Conservation (phyloP, 1,140 invertebrate species). For the Drosophila lacertosa region DNA sequence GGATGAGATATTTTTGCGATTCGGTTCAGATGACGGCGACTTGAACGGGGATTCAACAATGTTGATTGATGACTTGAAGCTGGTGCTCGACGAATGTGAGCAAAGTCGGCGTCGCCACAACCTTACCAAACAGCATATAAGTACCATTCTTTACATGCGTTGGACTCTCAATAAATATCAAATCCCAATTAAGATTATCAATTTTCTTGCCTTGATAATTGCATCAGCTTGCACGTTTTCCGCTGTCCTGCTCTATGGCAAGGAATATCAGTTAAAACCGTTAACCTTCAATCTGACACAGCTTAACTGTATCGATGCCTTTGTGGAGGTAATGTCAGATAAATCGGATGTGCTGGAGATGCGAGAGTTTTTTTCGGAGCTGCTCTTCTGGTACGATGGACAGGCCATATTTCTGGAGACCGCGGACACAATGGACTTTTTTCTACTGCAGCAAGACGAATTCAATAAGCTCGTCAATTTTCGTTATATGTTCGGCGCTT, state of each 20-base stretch:
- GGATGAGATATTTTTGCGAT: slow-evolving; percentile 90
- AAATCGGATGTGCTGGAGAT: slow-evolving; percentile 4
- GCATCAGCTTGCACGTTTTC: slow-evolving; percentile 28
- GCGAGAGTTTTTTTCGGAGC: slow-evolving; percentile 43
- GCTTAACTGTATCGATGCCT: slow-evolving; percentile 24
- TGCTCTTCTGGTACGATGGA: slow-evolving; percentile 61
- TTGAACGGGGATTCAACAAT: slow-evolving; percentile 15
- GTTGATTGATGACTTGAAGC: slow-evolving; percentile 39
- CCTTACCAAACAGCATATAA: neutral
- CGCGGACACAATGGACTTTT: neutral
- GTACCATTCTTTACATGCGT: slow-evolving; percentile 38
- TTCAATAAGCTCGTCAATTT: slow-evolving; percentile 40
- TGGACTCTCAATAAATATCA: slow-evolving; percentile 8
- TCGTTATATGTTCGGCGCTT: slow-evolving; percentile 45
- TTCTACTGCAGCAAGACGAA: slow-evolving; percentile 17
- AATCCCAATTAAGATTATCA: slow-evolving; percentile 25
- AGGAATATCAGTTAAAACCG: slow-evolving; percentile 28
- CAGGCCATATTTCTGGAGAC: slow-evolving; percentile 8
- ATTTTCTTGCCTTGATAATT: neutral
- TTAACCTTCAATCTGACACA: slow-evolving; percentile 49
- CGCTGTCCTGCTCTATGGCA: slow-evolving; percentile 44
- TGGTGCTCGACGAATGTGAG: neutral
- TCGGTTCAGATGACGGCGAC: slow-evolving; percentile 56
- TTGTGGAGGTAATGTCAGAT: slow-evolving; percentile 34
- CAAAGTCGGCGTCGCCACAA: rapidly evolving